These are phyloP conservation scores for Podarcis raffonei DNA, from an alignment of 2,113 vertebrate genomes.

Conservation along the genomic window DNA sequence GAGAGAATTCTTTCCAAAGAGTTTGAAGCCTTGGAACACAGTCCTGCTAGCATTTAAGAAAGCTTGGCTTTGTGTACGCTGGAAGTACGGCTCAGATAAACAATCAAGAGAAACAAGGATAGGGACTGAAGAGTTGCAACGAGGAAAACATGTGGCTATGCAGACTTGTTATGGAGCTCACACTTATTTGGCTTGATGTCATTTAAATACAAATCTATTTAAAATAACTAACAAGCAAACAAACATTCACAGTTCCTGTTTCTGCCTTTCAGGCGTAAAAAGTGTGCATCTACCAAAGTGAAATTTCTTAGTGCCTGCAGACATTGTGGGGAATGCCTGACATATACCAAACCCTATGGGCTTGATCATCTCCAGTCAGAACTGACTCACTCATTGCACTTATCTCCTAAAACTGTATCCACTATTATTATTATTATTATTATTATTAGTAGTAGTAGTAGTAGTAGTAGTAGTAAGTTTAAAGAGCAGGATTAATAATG, in stretches of 20 bases:
- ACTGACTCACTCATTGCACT: neutral
- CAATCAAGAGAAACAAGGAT: conserved; percentile 8
- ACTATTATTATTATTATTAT: no score
- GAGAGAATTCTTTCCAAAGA: conserved; percentile 19
- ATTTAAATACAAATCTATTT: conserved; percentile 12
- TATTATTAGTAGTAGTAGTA: no score
- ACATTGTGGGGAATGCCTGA: neutral
- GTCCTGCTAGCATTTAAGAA: conserved; percentile 14
- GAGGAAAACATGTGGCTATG: conserved; percentile 12
- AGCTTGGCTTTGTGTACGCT: neutral
- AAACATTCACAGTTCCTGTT: conserved; percentile 2
- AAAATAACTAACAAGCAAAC: conserved; percentile 11
- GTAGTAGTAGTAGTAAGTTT: no score
- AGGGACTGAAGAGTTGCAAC: neutral
- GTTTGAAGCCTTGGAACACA: neutral
- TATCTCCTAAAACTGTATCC: no score
- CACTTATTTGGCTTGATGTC: neutral
- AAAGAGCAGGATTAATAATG: no score
- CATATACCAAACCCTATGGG: neutral
- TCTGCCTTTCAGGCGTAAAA: conserved; percentile 3
- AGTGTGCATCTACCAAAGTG: neutral
- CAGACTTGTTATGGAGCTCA: conserved; percentile 1
- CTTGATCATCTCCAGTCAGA: neutral
- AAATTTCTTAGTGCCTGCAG: neutral
- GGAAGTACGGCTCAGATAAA: conserved; percentile 10